Percentiles rank a stretch among this genome's conserved stretches.
These are phyloP conservation scores for Cichladusa arquata DNA, from an alignment of 2,113 vertebrate species.

Conservation along the genomic window DNA sequence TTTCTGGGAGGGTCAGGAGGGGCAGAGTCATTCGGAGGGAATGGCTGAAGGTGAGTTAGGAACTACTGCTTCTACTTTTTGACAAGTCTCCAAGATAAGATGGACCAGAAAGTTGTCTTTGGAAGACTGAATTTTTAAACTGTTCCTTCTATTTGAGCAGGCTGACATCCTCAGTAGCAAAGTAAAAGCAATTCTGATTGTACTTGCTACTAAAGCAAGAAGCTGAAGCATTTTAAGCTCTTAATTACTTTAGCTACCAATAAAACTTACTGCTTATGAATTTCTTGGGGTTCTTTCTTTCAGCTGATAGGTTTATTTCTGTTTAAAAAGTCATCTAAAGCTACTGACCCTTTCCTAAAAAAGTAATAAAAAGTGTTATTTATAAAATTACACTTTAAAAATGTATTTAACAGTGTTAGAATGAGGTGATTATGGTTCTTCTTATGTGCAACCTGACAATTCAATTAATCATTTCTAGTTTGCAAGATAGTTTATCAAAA, in stretches of 20 bases:
- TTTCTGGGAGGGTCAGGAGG: not conserved
- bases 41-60: not conserved
- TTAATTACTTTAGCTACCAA: conserved; percentile 22
- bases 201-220: not conserved
- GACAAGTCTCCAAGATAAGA: not conserved
- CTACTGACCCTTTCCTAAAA: conserved; percentile 4
- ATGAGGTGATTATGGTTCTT: conserved; percentile 14
- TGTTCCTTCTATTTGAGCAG: not conserved
- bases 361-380: not conserved
- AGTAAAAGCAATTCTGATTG: not conserved
- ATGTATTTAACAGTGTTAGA: not conserved
- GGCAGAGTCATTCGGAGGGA: not conserved
- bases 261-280: conserved; percentile 9
- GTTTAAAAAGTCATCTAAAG: conserved; percentile 22
- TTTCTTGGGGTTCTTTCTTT: conserved; percentile 34
- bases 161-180: not conserved
- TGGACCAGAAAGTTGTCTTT: not conserved
- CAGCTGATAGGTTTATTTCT: conserved; percentile 6
- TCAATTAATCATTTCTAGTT: conserved; percentile 43
- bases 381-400: not conserved
- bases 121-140: not conserved
- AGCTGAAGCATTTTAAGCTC: not conserved
- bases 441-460: conserved; percentile 28
- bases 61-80: not conserved
- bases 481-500: conserved; percentile 42